phyloP scores from a whole-genome alignment of 2,888 invertebrate species.

The Adelognathus sp. region DNA sequence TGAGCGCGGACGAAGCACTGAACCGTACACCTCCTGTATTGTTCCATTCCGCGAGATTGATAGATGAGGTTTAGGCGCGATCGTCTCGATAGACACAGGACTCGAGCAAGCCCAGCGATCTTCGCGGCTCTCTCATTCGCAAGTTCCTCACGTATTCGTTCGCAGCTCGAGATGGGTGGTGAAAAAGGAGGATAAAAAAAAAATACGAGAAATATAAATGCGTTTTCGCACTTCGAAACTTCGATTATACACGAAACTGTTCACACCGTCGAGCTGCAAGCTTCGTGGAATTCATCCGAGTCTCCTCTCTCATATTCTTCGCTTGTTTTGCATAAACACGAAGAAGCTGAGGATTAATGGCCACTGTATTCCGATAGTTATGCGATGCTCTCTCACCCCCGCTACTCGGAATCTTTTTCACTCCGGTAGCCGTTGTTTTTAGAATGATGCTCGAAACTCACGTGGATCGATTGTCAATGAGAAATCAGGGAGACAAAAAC shows the following conservation, averaged over 20 bases:
- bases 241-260: not conserved
- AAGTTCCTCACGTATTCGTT: conserved; percentile 33
- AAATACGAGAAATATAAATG: not conserved
- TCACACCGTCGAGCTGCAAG: not conserved
- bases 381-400: not conserved
- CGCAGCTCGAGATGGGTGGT: not conserved
- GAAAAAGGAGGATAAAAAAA: not conserved
- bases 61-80: conserved; percentile 7
- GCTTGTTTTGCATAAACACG: not conserved
- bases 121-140: conserved; percentile 6
- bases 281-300: conserved; percentile 14
- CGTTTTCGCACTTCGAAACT: conserved; percentile 30
- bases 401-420: not conserved
- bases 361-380: not conserved
- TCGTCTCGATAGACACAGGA: conserved; percentile 7
- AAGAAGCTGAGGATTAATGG: conserved; percentile 4
- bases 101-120: not conserved
- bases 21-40: not conserved
- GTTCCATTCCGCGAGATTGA: not conserved
- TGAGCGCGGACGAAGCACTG: not conserved
- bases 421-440: not conserved
- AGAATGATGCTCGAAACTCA: not conserved
- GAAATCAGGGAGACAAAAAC: not conserved
- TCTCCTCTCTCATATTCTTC: not conserved
- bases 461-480: conserved; percentile 11